Conservation (phyloP, 2,113 vertebrate species). For the Myocastor coypus region DNA sequence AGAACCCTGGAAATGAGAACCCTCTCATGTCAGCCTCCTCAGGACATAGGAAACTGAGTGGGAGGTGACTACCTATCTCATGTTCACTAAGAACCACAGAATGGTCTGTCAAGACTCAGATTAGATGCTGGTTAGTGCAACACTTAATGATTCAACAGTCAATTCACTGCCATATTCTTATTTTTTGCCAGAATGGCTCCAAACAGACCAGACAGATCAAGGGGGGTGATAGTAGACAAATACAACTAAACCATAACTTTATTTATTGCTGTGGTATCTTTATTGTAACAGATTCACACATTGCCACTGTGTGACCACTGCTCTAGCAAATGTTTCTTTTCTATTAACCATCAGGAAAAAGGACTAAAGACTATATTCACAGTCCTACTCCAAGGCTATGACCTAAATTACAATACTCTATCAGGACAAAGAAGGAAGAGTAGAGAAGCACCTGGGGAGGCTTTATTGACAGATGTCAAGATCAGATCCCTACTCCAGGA, state of each 20-base stretch:
- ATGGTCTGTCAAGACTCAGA: slow-evolving; percentile 8
- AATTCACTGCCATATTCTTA: not conserved
- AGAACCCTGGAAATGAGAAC: not conserved
- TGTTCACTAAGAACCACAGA: not conserved
- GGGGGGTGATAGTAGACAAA: not conserved
- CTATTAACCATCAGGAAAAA: not conserved
- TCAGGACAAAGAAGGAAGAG: not conserved
- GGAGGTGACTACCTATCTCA: not conserved
- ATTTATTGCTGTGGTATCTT: not conserved
- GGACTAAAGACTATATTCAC: not conserved
- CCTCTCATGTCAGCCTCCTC: not conserved
- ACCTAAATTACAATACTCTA: slow-evolving; percentile 33
- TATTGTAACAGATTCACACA: not conserved
- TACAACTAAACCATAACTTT: not conserved
- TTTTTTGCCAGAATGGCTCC: not conserved
- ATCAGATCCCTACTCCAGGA: not conserved
- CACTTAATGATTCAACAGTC: not conserved
- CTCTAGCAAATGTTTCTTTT: slow-evolving; percentile 28
- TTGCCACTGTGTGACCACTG: not conserved
- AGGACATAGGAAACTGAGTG: not conserved
- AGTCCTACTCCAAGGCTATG: not conserved
- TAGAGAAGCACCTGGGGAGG: not conserved
- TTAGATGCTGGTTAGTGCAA: not conserved
- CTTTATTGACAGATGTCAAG: not conserved
- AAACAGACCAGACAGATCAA: not conserved